Conservation (phyloP, 1,140 invertebrate species). For the Brachionus rubens region DNA sequence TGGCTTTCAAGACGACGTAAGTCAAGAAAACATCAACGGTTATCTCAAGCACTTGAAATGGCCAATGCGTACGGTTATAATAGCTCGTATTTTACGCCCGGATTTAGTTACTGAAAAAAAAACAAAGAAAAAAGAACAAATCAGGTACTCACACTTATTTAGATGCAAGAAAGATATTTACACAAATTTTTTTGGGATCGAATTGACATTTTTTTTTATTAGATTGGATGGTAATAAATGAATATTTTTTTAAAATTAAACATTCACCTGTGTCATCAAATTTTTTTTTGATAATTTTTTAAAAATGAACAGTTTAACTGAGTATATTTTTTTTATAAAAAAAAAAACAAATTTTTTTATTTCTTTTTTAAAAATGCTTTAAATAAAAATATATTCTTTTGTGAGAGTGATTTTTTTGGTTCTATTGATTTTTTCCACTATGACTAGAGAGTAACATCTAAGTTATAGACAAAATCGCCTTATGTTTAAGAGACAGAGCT, state of each 20-base stretch:
- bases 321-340: neutral
- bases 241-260: neutral
- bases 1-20: slow-evolving; percentile 16
- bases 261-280: slow-evolving; percentile 2
- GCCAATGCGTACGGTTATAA: slow-evolving; percentile 33
- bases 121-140: too few species aligned
- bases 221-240: too few species aligned
- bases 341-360: neutral
- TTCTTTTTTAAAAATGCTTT: slow-evolving; percentile 24
- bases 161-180: too few species aligned
- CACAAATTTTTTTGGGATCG: too few species aligned
- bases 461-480: too few species aligned
- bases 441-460: too few species aligned
- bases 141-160: neutral
- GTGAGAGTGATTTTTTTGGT: too few species aligned
- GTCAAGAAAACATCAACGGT: slow-evolving; percentile 36
- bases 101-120: neutral
- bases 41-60: slow-evolving; percentile 45
- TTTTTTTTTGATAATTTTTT: neutral
- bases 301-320: slow-evolving; percentile 9
- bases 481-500: too few species aligned
- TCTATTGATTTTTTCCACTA: too few species aligned
- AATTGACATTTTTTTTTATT: too few species aligned
- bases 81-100: neutral
- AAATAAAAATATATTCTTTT: slow-evolving; percentile 2